Base-by-base conservation (phyloP, 2,888 invertebrate genomes). In the Ecliptopera silaceata region DNA sequence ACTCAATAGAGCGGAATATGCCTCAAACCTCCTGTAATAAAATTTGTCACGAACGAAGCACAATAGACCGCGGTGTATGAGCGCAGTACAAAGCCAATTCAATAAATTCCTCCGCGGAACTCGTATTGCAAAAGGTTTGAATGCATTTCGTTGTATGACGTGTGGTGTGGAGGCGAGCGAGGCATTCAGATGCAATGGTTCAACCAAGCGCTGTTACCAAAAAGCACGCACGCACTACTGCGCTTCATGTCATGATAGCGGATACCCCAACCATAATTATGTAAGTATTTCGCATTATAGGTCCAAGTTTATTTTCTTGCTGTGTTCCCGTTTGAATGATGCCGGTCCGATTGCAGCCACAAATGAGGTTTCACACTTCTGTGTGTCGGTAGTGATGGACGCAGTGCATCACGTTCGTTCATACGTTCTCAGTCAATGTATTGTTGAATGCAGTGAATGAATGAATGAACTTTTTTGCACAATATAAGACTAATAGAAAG, bases 21-120 rank as follows among this genome's bases (percentile, higher is more conserved):
- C 63, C 65, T 61, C 66, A 72, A 66, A 64, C 42, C 45, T 59
- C 61, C 52, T 63, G 66, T 72, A 74, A 76, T 77, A 78, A 79
- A 82, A 82, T 77, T 80, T 79, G 77, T 81, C 80, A 79, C 79
- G 79, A 75, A 68, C 74, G 69, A 66, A 71, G 70, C 71, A 82
- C 82, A 87, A 85, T 80, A 71, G 78, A 68, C 69, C 68, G 71
- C 77, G 71, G 72, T 72, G 77, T 78, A 70, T 75, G 26, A 1
- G 72, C 72, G 73, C 71, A 65, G 70, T 80, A 83, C 79, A 83
- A 82, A 81, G 80, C 77, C 84, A 83, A 86, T 84, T 80, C 84
- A 86, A 87, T 87, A 82, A 86, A 86, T 82, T 80, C 76, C 68
- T 68, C 67, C 69, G 72, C 72, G 73, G 74, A 75, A 77, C 75